These are phyloP conservation scores for Caenorhabditis sinica DNA, from an alignment of 2,888 invertebrate species.

Conservation along the genomic window DNA sequence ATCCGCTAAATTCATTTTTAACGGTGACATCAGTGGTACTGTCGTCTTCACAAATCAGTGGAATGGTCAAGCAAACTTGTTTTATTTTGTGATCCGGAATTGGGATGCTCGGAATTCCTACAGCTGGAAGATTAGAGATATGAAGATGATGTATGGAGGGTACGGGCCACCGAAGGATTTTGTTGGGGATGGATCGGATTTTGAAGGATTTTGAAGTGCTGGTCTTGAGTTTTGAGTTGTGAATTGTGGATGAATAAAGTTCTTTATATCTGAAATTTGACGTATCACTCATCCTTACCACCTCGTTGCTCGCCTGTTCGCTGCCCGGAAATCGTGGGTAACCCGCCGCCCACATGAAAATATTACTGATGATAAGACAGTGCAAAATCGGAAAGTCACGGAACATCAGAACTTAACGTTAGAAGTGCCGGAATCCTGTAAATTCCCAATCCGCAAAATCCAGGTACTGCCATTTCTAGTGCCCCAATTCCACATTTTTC, in stretches of 20 bases:
- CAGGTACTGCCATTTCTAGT: too few species aligned
- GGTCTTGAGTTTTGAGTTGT: neutral
- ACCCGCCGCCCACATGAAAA: too few species aligned
- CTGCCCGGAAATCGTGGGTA: too few species aligned
- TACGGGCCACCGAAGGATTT: slow-evolving; percentile 2
- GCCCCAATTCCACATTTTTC: too few species aligned
- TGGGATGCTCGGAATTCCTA: neutral
- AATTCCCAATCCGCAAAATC: too few species aligned
- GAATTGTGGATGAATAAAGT: neutral
- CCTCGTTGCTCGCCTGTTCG: too few species aligned
- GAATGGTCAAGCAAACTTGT: neutral
- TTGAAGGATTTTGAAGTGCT: neutral
- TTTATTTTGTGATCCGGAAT: neutral
- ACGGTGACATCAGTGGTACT: neutral
- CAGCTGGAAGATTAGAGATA: neutral
- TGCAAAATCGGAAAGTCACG: too few species aligned
- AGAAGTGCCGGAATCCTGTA: too few species aligned
- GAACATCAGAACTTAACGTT: too few species aligned
- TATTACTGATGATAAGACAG: too few species aligned
- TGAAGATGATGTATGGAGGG: slow-evolving; percentile 7
- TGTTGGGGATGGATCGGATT: slow-evolving; percentile 6
- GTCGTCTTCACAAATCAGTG: neutral
- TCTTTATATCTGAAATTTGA: neutral
- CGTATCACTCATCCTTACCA: too few species aligned
- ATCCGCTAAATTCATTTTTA: neutral